A percentile compares a stretch with the other conserved stretches of the same genome.
Conservation (phyloP, 2,797 vertebrate genomes). For the Pangasius krempfi region DNA sequence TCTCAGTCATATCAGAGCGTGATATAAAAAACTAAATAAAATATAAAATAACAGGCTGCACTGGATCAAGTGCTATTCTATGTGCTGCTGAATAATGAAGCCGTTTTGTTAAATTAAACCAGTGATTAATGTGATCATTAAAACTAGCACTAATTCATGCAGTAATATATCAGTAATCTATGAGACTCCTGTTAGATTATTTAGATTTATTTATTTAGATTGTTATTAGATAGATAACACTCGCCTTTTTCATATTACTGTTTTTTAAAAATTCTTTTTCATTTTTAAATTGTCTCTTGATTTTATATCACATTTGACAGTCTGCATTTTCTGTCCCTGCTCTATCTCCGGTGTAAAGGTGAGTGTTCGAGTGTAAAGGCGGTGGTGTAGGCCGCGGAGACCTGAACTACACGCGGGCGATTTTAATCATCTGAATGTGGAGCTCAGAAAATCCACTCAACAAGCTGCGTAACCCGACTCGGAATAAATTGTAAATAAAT, state of each 20-base stretch:
- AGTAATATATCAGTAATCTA: neutral
- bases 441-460: neutral
- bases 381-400: neutral
- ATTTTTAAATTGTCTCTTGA: neutral
- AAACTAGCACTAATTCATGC: neutral
- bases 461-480: neutral
- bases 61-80: neutral
- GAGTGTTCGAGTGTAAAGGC: neutral
- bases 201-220: neutral
- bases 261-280: neutral
- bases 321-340: neutral
- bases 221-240: too few species aligned
- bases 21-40: neutral
- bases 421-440: neutral
- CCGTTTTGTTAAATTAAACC: neutral
- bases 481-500: slow-evolving; percentile 29
- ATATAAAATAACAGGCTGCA: neutral
- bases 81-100: neutral
- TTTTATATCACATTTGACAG: neutral
- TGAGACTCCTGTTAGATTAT: neutral
- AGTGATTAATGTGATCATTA: neutral
- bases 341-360: neutral
- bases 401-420: neutral
- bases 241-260: neutral
- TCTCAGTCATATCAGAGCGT: neutral